Conservation (phyloP, 2,888 invertebrate genomes). For the Drosophila parthenogenetica region DNA sequence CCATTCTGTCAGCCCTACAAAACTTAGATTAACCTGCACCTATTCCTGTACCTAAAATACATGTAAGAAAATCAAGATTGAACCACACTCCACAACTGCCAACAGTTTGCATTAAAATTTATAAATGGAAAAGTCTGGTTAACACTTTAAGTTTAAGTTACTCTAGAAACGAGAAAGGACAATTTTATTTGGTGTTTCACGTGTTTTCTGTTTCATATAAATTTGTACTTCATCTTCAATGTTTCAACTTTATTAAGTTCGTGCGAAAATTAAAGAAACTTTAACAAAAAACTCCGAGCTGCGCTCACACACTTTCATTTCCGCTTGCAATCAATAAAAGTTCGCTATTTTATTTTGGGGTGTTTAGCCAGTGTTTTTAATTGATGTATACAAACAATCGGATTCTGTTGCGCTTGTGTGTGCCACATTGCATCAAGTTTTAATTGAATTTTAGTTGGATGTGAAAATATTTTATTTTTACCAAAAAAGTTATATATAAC, state of each 20-base stretch:
- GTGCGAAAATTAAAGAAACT: no score
- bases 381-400: conserved; percentile 77
- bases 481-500: conserved; percentile 74
- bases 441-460: conserved; percentile 81
- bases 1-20: conserved; percentile 69
- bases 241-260: no score
- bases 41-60: no score
- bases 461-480: conserved; percentile 66
- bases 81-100: no score
- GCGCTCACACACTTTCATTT: conserved; percentile 64
- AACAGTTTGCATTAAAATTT: no score
- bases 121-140: no score
- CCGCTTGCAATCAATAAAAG: conserved; percentile 63
- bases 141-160: no score
- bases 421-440: conserved; percentile 61
- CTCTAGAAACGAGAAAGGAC: no score
- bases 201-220: no score
- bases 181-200: no score
- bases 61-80: no score
- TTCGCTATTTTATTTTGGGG: conserved; percentile 54
- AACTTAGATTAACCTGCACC: no score
- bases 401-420: conserved; percentile 44
- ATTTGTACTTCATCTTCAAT: neutral
- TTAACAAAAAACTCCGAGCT: conserved; percentile 22
- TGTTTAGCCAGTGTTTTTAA: conserved; percentile 67